phyloP scores from a whole-genome alignment of 2,797 vertebrate species.

The Florisuga fusca region DNA sequence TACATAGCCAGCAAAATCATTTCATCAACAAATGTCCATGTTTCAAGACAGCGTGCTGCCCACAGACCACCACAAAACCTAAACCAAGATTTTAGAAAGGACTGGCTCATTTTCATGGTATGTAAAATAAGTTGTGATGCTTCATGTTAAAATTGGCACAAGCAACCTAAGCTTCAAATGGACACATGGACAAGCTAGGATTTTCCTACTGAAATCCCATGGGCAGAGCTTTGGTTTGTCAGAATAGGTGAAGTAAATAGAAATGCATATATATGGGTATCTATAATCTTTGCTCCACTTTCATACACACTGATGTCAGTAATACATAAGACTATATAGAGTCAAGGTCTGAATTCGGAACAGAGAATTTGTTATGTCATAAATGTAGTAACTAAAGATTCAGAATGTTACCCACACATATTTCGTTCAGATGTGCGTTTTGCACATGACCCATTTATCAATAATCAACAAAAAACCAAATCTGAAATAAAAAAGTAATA shows the following conservation, averaged over 20 bases:
- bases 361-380: neutral
- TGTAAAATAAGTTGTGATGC: conserved; percentile 23
- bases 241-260: neutral
- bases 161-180: conserved; percentile 44
- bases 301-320: neutral
- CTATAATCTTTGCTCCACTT: neutral
- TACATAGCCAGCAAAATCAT: neutral
- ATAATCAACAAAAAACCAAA: neutral
- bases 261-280: neutral
- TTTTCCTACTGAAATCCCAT: neutral
- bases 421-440: neutral
- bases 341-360: neutral
- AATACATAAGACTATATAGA: neutral
- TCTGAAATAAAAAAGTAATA: neutral
- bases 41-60: neutral
- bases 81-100: neutral
- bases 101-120: conserved; percentile 7
- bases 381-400: neutral
- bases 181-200: conserved; percentile 26
- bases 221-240: neutral
- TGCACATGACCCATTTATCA: neutral
- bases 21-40: neutral
- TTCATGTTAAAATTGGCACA: conserved; percentile 41
- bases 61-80: neutral
- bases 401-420: neutral